Evolutionary conservation across 1,140 invertebrate species (phyloP).

Genomic region (Diorhabda carinulata): DNA sequence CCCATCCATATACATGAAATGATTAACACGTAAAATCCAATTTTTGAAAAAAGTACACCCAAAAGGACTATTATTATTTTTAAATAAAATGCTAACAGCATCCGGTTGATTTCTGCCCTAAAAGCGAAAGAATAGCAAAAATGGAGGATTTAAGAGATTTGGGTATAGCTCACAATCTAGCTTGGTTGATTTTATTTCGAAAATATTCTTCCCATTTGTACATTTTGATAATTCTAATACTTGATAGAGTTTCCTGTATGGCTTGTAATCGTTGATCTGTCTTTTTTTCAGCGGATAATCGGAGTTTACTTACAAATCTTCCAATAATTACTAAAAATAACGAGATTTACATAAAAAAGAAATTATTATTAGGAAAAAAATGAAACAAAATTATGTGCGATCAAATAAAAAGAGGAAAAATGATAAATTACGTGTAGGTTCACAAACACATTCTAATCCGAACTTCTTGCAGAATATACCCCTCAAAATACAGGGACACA

Average conservation of each 20-base stretch:
- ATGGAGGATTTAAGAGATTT: background rate
- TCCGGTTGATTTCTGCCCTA: slow-evolving; percentile 28
- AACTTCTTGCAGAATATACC: too few species aligned
- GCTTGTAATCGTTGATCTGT: slow-evolving; percentile 38
- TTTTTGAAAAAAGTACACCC: slow-evolving; percentile 21
- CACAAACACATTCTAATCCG: too few species aligned
- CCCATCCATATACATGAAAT: slow-evolving; percentile 25
- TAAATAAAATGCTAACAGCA: slow-evolving; percentile 23
- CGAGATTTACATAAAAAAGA: too few species aligned
- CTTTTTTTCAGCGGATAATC: slow-evolving; percentile 32
- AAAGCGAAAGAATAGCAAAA: slow-evolving; percentile 21
- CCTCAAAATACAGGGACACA: too few species aligned
- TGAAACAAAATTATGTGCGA: too few species aligned
- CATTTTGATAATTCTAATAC: slow-evolving; percentile 42
- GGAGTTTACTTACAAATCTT: slow-evolving; percentile 24
- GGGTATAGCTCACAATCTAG: slow-evolving; percentile 29
- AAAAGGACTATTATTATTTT: slow-evolving; percentile 19
- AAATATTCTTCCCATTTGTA: slow-evolving; percentile 40
- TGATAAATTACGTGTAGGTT: too few species aligned
- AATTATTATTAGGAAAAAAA: too few species aligned
- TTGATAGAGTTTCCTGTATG: slow-evolving; percentile 37
- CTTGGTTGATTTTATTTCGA: slow-evolving; percentile 26
- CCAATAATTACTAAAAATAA: slow-evolving; percentile 31
- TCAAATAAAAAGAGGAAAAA: too few species aligned
- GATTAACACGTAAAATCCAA: slow-evolving; percentile 25